Base-by-base conservation (phyloP, 2,888 invertebrate genomes). In the Drosophila mimica region DNA sequence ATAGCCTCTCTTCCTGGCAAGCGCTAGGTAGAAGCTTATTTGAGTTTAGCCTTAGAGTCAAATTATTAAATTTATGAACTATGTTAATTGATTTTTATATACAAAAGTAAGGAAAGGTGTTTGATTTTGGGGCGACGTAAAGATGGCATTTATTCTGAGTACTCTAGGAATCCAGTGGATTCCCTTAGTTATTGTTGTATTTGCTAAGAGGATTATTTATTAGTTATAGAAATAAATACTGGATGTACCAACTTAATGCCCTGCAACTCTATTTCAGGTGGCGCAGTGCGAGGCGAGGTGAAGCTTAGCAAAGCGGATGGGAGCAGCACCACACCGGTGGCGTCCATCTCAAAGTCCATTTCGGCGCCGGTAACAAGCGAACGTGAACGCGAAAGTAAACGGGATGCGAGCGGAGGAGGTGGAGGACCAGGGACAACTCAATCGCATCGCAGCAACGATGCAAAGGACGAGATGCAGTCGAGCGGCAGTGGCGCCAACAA, bases 331-430 rank as follows among this genome's bases (percentile, higher is more conserved):
- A 34, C 70, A 9, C 34, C 48, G 8, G 7, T 71, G n/a, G 54
- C 51, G 9, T 63, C 75, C 40, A 17, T 64, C 13, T 62, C 81
- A 15, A 79, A 70, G 20, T 36, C 79, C 5, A 8, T 38, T 17
- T 59, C 81, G 8, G 38, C 63, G 17, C 53, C 69, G 4, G 48
- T 70, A 4, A 34, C 60, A 17, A 74, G 56, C 56, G 85, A 85
- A 3, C 88, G 88, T 49, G 85, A 85, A 4, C 89, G 89, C 4
- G 85, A 86, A 8, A 74, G 56, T 36, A 88, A 83, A 33, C 79
- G 72, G 11, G 77, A 79, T 8, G 30, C 62, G 7, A 9, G 8
- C 6, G 74, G 66, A 6, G 74, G 66, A 13, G 60, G 67, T 1
- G 33, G 63, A 17, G 63, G 63, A 1, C 20, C 70, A 65, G 86